Evolutionary conservation across 2,888 invertebrate species (phyloP), one percentile per base, ranked within the genome.

Genomic region (Iphiclides podalirius): DNA sequence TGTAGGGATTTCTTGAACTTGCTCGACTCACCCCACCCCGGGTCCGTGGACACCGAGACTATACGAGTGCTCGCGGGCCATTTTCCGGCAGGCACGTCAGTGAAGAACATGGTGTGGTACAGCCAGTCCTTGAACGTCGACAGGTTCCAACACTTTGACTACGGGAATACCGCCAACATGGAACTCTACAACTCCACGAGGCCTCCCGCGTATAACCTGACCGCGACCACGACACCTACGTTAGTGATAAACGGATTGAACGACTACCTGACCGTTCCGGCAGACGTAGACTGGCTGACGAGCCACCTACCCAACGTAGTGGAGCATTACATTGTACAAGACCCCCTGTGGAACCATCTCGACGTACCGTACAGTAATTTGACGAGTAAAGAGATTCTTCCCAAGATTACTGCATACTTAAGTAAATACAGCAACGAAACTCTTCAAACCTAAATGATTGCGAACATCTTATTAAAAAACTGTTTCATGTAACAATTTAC

Each of bases 181-280:
- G 40, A 39, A 1, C 9, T 40, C 4, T 80, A 80, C 38, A 59
- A 64, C 0, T 57, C 57, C 0, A n/a, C 11, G 0, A 26, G 14
- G 0, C 72, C 79, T 0, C 77, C 79, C 0, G 38, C 51, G 0
- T 79, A 77, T 44, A 59, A 75, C 16, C 38, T 80, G 34, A 55
- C 38, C 13, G 66, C 65, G 23, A 61, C 77, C 1, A 68, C 64
- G 0, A 67, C 67, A 60, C 61, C 60, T 1, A 48, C 61, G 0
- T 61, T 63, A 0, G 12, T 78, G 26, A 14, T 77, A 0, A 66
- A 63, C 3, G 73, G 67, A 0, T 52, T 45, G 7, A 70, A 69
- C 35, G 79, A 80, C 43, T 42, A 50, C 1, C 36, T 74, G 8
- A 64, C 74, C 0, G 63, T 60, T 1, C 16, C 67, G 1, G 36